Percentiles rank a stretch among this genome's conserved stretches.
These are phyloP conservation scores for Chymomyza caudatula DNA, from an alignment of 2,888 invertebrate species.

Conservation along the genomic window DNA sequence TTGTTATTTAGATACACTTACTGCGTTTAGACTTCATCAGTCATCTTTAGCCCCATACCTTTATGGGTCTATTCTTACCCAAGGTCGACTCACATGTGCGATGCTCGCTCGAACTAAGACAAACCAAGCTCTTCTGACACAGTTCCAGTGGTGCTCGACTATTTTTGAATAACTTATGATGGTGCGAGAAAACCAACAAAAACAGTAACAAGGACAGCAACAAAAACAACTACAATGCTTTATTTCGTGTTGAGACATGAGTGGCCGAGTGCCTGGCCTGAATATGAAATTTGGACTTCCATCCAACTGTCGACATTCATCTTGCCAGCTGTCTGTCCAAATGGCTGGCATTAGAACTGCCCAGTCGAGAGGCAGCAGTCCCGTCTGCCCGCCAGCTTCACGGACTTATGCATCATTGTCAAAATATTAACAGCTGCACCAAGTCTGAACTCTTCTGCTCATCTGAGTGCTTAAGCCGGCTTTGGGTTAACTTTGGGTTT, in stretches of 20 bases:
- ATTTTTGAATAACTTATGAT: constrained; percentile 73
- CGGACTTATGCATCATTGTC: constrained; percentile 69
- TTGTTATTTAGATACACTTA: too few relatives aligned
- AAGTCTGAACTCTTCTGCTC: constrained; percentile 23
- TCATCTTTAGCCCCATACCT: constrained; percentile 8
- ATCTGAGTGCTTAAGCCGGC: background rate
- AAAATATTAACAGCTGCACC: constrained; percentile 70
- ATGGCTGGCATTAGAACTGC: background rate
- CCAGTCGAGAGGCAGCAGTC: background rate
- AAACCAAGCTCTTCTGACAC: constrained; percentile 52
- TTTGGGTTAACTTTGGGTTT: background rate
- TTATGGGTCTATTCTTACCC: background rate
- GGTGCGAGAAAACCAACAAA: constrained; percentile 63
- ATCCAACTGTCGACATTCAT: constrained; percentile 68
- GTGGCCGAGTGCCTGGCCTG: constrained; percentile 52
- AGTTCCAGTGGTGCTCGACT: constrained; percentile 60
- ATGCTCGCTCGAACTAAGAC: constrained; percentile 26
- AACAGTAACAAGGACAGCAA: constrained; percentile 45
- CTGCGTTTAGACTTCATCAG: constrained; percentile 24
- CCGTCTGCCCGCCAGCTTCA: constrained; percentile 14
- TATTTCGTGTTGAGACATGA: constrained; percentile 33
- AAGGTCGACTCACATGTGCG: constrained; percentile 48
- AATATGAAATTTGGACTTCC: constrained; percentile 68
- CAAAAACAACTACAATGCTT: constrained; percentile 18
- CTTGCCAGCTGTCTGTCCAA: constrained; percentile 63